Percentiles rank a stretch among this genome's conserved stretches.
phyloP scores from a whole-genome alignment of 2,888 invertebrate genomes.

The Aphodius granarius region DNA sequence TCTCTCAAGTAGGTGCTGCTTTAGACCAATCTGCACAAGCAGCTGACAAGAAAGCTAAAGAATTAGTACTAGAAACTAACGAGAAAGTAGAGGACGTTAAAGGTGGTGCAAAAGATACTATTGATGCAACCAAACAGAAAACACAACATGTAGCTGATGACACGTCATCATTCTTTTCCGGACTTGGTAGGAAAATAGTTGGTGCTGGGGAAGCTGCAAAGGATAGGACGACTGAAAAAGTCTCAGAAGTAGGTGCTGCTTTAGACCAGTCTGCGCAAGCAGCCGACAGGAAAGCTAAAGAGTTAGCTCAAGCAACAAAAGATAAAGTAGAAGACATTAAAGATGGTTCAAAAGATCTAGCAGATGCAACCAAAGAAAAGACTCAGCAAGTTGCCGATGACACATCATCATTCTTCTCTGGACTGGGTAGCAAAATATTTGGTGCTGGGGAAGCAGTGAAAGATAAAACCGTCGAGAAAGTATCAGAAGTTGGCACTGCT shows the following conservation, averaged over 20 bases:
- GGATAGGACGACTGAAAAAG: neutral
- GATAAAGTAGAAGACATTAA: too few species aligned
- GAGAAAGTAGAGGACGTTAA: neutral
- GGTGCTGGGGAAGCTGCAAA: too few species aligned
- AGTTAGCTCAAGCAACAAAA: too few species aligned
- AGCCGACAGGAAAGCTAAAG: too few species aligned
- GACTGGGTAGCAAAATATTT: neutral
- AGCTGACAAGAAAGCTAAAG: constrained; percentile 9
- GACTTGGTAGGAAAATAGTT: neutral
- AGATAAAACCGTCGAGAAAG: neutral
- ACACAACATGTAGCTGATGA: neutral
- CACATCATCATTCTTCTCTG: neutral
- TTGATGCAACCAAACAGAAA: constrained; percentile 23
- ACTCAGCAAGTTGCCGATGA: neutral
- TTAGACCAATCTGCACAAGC: neutral
- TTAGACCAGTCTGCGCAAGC: too few species aligned
- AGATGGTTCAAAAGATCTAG: too few species aligned
- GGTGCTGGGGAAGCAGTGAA: neutral
- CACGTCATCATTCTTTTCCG: neutral
- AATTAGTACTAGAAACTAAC: neutral
- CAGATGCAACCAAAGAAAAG: neutral
- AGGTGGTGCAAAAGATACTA: constrained; percentile 21
- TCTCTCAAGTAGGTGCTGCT: neutral
- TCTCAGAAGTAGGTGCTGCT: constrained; percentile 1
- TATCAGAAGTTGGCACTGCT: neutral